phyloP scores from a whole-genome alignment of 2,888 invertebrate genomes.

The Thecophora atra region DNA sequence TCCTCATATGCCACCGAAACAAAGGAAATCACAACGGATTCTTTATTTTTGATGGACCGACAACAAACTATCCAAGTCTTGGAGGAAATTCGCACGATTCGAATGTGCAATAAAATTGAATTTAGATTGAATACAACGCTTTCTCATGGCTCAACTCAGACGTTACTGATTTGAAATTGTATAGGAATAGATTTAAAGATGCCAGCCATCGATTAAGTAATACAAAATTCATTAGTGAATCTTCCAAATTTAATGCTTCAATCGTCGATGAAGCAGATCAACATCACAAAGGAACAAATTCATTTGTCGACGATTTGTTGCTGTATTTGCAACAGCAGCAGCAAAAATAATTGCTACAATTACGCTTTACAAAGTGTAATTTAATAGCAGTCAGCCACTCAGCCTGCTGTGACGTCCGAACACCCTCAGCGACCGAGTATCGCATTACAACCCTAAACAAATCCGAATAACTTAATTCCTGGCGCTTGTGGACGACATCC shows the following conservation, averaged over 20 bases:
- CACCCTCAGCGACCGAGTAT: not conserved
- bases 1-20: not conserved
- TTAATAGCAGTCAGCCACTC: not conserved
- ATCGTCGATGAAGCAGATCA: not conserved
- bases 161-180: no score
- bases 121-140: no score
- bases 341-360: slow-evolving; percentile 5
- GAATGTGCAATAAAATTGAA: no score
- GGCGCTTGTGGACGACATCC: not conserved
- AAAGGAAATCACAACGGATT: not conserved
- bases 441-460: not conserved
- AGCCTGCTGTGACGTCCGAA: no score
- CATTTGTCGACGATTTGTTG: no score
- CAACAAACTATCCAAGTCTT: not conserved
- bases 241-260: no score
- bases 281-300: not conserved
- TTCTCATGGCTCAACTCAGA: no score
- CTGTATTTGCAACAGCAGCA: not conserved
- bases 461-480: slow-evolving; percentile 10
- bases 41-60: no score
- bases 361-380: slow-evolving; percentile 9
- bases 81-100: not conserved
- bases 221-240: no score
- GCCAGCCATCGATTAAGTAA: no score
- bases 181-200: no score